Evolutionary conservation across 2,113 vertebrate species (phyloP).

Genomic region (Paratilapia polleni): DNA sequence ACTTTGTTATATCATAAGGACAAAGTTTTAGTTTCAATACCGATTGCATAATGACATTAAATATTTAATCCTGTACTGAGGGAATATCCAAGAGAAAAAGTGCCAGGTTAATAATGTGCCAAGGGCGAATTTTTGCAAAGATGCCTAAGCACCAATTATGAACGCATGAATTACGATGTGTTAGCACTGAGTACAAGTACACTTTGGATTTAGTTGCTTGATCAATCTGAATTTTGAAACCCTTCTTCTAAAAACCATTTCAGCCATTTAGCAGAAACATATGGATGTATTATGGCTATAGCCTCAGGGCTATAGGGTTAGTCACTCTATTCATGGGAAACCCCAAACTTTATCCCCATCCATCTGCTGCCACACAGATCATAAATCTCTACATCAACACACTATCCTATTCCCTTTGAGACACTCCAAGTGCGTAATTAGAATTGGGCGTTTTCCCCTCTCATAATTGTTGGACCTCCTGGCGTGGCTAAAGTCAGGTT

Average conservation of each 20-base stretch:
- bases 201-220: background rate
- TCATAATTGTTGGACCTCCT: conserved; percentile 38
- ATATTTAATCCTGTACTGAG: conserved; percentile 38
- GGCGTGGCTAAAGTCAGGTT: conserved; percentile 50
- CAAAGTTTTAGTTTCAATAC: conserved; percentile 37
- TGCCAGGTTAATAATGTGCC: conserved; percentile 15
- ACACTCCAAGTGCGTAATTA: conserved; percentile 16
- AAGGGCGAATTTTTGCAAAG: conserved; percentile 13
- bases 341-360: background rate
- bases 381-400: conserved; percentile 35
- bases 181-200: background rate
- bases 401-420: conserved; percentile 35
- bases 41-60: conserved; percentile 45
- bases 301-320: background rate
- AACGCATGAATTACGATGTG: background rate
- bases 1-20: conserved; percentile 37
- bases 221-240: background rate
- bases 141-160: conserved; percentile 1
- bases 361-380: conserved; percentile 15
- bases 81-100: conserved; percentile 37
- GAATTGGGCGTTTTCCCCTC: conserved; percentile 30
- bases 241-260: background rate
- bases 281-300: background rate
- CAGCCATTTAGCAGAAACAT: background rate
- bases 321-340: conserved; percentile 11